Evolutionary conservation across 1,140 invertebrate genomes (phyloP), one percentile per base, ranked within the genome.

Genomic region (Drosophila nikananu): DNA sequence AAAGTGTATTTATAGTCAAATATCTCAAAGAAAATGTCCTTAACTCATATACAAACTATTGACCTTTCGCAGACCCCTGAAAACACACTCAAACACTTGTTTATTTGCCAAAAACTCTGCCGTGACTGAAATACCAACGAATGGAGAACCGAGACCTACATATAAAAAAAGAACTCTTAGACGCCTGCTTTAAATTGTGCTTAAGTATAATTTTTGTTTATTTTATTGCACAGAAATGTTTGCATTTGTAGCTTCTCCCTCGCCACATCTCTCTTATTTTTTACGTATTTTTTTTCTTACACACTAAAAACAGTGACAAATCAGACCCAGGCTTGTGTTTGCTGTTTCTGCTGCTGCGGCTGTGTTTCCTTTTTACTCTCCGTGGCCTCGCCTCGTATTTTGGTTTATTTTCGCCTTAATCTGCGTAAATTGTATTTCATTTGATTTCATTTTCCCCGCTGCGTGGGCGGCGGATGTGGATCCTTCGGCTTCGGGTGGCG

Each of bases 141-240:
- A 37, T 25, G 2, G 10, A 7, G 15, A 13, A 30, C 13, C 19
- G 25, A n/a, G 30, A 70, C 32, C 54, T 35, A 55, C 19, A 55
- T 55, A 39, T n/a, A 23, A 55, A 54, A 23, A 55, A 49, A 46
- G 8, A 41, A n/a, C 49, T 75, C 57, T 52, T 23, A 17, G 23
- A 64, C 42, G 27, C 54, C 52, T 48, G 32, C 46, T 79, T 79
- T 79, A 77, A 79, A 70, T 77, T 82, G 62, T 61, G 77, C 80
- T 78, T 89, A 83, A 89, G 62, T 80, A 61, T 72, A 86, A 87
- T 80, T 73, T 70, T 86, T 66, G 72, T 83, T 79, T 82, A 72
- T 72, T 86, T 86, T 86, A 86, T 86, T 86, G 83, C 83, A 86
- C 83, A 68, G 74, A 71, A 80, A 80, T 73, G 70, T 81, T 76